Conservation (phyloP, 2,888 invertebrate species). For the Drosophila kokeensis region DNA sequence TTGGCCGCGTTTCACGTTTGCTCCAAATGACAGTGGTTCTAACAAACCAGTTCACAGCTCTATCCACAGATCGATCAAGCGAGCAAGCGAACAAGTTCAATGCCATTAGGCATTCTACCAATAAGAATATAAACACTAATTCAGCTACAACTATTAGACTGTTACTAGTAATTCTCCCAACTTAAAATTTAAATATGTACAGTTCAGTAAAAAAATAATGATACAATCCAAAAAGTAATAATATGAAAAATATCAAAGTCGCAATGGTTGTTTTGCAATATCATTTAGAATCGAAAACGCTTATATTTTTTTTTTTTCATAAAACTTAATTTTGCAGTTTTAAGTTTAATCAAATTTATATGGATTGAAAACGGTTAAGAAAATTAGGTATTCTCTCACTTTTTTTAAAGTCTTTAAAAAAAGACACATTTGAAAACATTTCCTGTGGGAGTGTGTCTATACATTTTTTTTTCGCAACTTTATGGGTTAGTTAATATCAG, state of each 20-base stretch:
- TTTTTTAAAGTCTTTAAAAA: background rate
- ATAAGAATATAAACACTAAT: slow-evolving; percentile 10
- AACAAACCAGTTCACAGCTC: slow-evolving; percentile 42
- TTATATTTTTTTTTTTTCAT: too few species aligned
- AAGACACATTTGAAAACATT: background rate
- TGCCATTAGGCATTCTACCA: slow-evolving; percentile 52
- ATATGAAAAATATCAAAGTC: background rate
- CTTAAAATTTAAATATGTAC: slow-evolving; percentile 5
- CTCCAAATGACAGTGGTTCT: slow-evolving; percentile 65
- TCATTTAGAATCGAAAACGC: too few species aligned
- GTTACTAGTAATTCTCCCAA: slow-evolving; percentile 10
- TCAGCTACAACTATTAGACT: slow-evolving; percentile 13
- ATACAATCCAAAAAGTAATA: background rate
- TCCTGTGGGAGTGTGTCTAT: background rate
- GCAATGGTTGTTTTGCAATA: background rate
- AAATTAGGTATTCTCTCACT: background rate
- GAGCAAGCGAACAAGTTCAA: slow-evolving; percentile 66
- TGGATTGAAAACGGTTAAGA: background rate
- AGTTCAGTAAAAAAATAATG: background rate
- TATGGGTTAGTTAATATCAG: background rate
- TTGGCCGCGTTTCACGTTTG: slow-evolving; percentile 51
- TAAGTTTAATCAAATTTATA: background rate
- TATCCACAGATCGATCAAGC: slow-evolving; percentile 32
- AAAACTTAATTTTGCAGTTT: background rate
- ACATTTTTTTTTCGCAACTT: background rate